phyloP scores from a whole-genome alignment of 1,140 invertebrate genomes.

The Mercenaria mercenaria region DNA sequence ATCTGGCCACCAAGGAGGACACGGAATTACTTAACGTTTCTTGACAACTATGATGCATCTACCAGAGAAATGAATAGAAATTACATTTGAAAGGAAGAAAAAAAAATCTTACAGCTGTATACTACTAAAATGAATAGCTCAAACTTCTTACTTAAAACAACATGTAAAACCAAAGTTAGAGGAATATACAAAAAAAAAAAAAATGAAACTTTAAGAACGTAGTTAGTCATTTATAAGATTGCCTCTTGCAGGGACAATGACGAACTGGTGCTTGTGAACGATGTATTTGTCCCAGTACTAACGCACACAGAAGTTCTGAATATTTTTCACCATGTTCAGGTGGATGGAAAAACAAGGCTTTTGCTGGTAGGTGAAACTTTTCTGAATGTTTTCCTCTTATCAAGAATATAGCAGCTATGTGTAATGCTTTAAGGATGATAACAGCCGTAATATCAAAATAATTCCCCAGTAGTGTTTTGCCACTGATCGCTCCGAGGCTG shows the following conservation, averaged over 20 bases:
- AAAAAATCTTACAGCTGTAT: not conserved
- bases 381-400: not conserved
- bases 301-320: not conserved
- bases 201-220: too few relatives aligned
- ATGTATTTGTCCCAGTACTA: not conserved
- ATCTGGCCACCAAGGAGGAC: too few relatives aligned
- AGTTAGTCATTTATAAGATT: not conserved
- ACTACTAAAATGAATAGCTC: not conserved
- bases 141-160: not conserved
- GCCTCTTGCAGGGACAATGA: not conserved
- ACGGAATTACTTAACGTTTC: too few relatives aligned
- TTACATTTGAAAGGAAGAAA: not conserved
- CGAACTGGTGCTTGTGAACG: conserved; percentile 8
- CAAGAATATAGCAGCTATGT: not conserved
- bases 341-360: conserved; percentile 26
- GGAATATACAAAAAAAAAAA: too few relatives aligned
- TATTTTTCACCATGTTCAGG: not conserved
- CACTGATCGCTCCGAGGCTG: not conserved
- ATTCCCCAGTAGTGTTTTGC: not conserved
- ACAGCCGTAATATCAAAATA: not conserved
- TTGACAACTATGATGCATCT: too few relatives aligned
- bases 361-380: not conserved
- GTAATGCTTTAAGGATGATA: not conserved
- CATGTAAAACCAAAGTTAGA: not conserved
- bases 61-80: too few relatives aligned